A percentile compares a stretch with the other conserved stretches of the same genome.
These are phyloP conservation scores for Zaprionus capensis DNA, from an alignment of 1,140 invertebrate species.

Conservation along the genomic window DNA sequence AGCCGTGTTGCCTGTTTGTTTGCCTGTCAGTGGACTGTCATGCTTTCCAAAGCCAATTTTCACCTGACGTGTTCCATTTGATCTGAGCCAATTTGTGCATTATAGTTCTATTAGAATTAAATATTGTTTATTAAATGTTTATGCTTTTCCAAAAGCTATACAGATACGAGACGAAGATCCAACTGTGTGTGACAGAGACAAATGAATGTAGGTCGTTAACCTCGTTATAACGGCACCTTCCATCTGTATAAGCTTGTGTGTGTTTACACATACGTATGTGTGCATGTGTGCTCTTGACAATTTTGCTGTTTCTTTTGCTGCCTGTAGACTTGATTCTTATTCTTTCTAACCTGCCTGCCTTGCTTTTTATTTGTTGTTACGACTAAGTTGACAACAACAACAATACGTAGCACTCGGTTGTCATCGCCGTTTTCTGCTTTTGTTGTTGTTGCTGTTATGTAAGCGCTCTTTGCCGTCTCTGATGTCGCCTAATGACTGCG, in stretches of 20 bases:
- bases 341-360: conserved; percentile 58
- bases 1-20: conserved; percentile 59
- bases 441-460: conserved; percentile 54
- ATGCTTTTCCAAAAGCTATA: conserved; percentile 51
- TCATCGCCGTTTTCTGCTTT: conserved; percentile 18
- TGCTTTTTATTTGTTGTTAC: conserved; percentile 41
- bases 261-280: neutral
- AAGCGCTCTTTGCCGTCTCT: conserved; percentile 35
- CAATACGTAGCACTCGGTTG: conserved; percentile 47
- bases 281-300: conserved; percentile 70
- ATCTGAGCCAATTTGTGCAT: conserved; percentile 40
- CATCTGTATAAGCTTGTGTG: conserved; percentile 36
- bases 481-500: conserved; percentile 29
- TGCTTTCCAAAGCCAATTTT: conserved; percentile 69
- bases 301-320: conserved; percentile 65
- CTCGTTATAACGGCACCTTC: conserved; percentile 80
- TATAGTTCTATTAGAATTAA: conserved; percentile 60
- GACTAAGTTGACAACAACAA: conserved; percentile 33
- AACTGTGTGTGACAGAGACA: conserved; percentile 32
- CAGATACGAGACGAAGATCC: conserved; percentile 4
- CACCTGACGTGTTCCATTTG: conserved; percentile 45
- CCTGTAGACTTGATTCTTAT: conserved; percentile 50
- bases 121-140: conserved; percentile 74
- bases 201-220: conserved; percentile 76
- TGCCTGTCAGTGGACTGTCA: conserved; percentile 69